A percentile compares a stretch with the other conserved stretches of the same genome.
Evolutionary conservation across 2,888 invertebrate species (phyloP).

Genomic region (Parnassius orleans): DNA sequence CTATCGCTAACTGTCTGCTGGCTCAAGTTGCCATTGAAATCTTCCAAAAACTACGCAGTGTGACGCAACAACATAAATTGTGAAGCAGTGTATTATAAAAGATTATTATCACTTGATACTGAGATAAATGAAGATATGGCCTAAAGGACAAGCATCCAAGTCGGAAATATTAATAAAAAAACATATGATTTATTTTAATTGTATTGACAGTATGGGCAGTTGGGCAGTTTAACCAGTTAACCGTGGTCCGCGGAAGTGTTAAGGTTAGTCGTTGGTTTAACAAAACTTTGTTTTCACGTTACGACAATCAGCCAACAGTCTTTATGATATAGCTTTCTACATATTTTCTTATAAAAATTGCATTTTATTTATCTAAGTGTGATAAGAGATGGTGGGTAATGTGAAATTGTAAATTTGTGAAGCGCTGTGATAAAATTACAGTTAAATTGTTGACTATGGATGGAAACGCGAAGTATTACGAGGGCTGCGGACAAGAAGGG

Average conservation of each 20-base stretch:
- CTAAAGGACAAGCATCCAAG: too few species aligned
- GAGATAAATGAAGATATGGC: too few species aligned
- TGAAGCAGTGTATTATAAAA: too few species aligned
- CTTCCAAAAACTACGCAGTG: too few species aligned
- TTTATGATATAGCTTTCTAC: background rate
- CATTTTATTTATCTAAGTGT: conserved; percentile 24
- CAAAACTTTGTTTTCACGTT: conserved; percentile 13
- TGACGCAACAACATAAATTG: too few species aligned
- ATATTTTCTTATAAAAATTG: background rate
- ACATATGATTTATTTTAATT: background rate
- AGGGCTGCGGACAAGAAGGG: conserved; percentile 84
- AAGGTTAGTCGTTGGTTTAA: background rate
- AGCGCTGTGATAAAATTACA: conserved; percentile 27
- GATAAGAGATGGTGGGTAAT: conserved; percentile 10
- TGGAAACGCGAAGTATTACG: conserved; percentile 72
- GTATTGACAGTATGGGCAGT: too few species aligned
- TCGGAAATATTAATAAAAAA: background rate
- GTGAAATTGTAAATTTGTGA: conserved; percentile 37
- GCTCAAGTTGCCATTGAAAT: too few species aligned
- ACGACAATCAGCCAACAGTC: conserved; percentile 8
- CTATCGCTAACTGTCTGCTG: too few species aligned
- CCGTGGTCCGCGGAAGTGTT: conserved; percentile 3
- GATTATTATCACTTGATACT: too few species aligned
- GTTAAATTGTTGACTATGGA: conserved; percentile 57
- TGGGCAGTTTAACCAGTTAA: too few species aligned